phyloP scores from a whole-genome alignment of 2,113 vertebrate genomes.

The Anarrhichthys ocellatus region DNA sequence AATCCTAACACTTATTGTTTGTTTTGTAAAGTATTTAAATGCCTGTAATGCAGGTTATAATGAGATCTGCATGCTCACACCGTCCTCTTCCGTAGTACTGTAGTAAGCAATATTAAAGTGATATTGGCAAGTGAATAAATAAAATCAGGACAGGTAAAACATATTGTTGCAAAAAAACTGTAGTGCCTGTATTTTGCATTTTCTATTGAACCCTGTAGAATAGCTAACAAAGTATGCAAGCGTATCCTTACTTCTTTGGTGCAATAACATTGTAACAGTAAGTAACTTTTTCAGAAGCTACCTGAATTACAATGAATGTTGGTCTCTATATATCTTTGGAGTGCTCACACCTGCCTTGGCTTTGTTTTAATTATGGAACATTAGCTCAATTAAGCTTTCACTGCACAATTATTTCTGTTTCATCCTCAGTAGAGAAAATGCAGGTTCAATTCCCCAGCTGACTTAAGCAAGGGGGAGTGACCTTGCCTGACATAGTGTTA shows the following conservation, averaged over 20 bases:
- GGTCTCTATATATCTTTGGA: neutral
- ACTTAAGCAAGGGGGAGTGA: conserved; percentile 82
- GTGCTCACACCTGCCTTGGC: conserved; percentile 5
- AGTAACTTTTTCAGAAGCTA: neutral
- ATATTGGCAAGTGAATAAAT: neutral
- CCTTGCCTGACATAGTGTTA: conserved; percentile 88
- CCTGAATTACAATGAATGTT: neutral
- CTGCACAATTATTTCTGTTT: conserved; percentile 29
- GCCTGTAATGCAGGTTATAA: neutral
- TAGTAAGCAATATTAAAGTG: neutral
- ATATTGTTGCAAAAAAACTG: neutral
- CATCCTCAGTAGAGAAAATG: conserved; percentile 47
- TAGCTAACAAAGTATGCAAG: neutral
- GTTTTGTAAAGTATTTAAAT: neutral
- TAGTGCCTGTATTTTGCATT: neutral
- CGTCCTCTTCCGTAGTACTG: neutral
- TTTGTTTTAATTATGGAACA: conserved; percentile 6
- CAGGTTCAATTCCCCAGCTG: conserved; percentile 51
- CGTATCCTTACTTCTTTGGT: neutral
- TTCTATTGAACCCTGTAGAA: neutral
- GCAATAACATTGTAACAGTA: neutral
- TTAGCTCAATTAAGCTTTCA: conserved; percentile 42
- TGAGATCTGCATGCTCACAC: neutral
- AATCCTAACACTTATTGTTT: neutral
- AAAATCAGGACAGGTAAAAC: neutral